A percentile compares a stretch with the other conserved stretches of the same genome.
Conservation (phyloP, 2,888 invertebrate species). For the Eupithecia vulgata region DNA sequence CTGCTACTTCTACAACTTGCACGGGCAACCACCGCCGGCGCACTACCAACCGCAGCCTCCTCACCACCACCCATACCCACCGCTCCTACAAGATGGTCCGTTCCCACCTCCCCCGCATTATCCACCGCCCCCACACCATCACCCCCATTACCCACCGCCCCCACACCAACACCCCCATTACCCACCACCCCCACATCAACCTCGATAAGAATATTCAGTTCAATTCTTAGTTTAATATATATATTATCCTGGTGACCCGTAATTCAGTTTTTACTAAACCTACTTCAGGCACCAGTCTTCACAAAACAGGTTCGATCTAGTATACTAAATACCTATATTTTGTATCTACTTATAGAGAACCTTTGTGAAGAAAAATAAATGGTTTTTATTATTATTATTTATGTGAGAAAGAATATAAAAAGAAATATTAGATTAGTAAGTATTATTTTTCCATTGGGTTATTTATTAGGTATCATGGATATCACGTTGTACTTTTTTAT, state of each 20-base stretch:
- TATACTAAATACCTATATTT: too few relatives aligned
- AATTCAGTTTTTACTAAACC: too few relatives aligned
- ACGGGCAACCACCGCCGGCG: slow-evolving; percentile 40
- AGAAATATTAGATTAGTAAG: too few relatives aligned
- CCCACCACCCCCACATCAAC: slow-evolving; percentile 32
- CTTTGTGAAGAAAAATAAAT: too few relatives aligned
- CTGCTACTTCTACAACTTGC: slow-evolving; percentile 54
- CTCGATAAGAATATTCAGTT: slow-evolving; percentile 4
- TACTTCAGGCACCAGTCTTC: too few relatives aligned
- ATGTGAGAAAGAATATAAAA: too few relatives aligned
- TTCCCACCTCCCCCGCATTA: slow-evolving; percentile 4
- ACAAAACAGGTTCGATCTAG: too few relatives aligned
- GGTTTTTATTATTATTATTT: too few relatives aligned
- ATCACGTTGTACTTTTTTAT: not conserved
- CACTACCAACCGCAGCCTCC: slow-evolving; percentile 40
- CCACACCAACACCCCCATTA: slow-evolving; percentile 35
- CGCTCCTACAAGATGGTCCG: slow-evolving; percentile 24
- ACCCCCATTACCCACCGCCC: slow-evolving; percentile 34
- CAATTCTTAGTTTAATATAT: not conserved
- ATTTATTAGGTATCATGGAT: not conserved
- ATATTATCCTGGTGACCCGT: too few relatives aligned
- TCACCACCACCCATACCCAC: slow-evolving; percentile 31
- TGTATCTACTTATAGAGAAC: too few relatives aligned
- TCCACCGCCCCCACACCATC: slow-evolving; percentile 32
- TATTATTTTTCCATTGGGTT: too few relatives aligned